phyloP scores from a whole-genome alignment of 35 echinoderm and acorn worm species.

The Chiridota heheva region DNA sequence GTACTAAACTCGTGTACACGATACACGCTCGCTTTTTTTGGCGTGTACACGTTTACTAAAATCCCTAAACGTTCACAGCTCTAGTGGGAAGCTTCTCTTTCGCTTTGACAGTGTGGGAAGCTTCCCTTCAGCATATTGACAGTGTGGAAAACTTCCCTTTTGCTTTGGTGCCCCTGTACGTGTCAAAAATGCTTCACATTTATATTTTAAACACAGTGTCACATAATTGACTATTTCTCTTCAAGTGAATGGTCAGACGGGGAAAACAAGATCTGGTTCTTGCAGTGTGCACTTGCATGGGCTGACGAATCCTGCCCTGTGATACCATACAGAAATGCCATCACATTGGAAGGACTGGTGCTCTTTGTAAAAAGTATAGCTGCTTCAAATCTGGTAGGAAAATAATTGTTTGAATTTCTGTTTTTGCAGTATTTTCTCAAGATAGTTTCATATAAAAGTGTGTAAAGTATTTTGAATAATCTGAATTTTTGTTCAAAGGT shows the following conservation, averaged over 20 bases:
- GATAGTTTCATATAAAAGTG: too few relatives aligned
- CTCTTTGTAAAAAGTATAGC: constrained; percentile 56
- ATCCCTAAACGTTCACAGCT: too few relatives aligned
- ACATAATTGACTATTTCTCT: not conserved
- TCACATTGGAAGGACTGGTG: constrained; percentile 57
- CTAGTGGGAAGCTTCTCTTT: too few relatives aligned
- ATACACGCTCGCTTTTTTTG: too few relatives aligned
- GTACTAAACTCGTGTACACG: too few relatives aligned
- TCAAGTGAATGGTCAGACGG: constrained; percentile 55
- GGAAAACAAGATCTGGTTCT: constrained; percentile 44
- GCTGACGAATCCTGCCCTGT: constrained; percentile 40
- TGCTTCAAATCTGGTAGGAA: constrained; percentile 48
- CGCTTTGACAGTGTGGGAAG: not conserved
- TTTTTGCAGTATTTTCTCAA: too few relatives aligned
- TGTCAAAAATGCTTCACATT: not conserved
- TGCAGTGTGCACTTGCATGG: constrained; percentile 53
- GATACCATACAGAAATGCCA: constrained; percentile 40
- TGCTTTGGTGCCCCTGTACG: not conserved
- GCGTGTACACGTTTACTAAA: too few relatives aligned
- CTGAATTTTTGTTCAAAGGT: too few relatives aligned
- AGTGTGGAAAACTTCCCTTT: not conserved
- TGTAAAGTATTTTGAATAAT: too few relatives aligned
- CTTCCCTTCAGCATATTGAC: not conserved
- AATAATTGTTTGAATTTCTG: not conserved
- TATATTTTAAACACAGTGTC: not conserved